Percentiles rank a stretch among this genome's conserved stretches.
Conservation (phyloP, 37 sponge, comb jelly and placozoan species). For the Cliona cf. orientalis region DNA sequence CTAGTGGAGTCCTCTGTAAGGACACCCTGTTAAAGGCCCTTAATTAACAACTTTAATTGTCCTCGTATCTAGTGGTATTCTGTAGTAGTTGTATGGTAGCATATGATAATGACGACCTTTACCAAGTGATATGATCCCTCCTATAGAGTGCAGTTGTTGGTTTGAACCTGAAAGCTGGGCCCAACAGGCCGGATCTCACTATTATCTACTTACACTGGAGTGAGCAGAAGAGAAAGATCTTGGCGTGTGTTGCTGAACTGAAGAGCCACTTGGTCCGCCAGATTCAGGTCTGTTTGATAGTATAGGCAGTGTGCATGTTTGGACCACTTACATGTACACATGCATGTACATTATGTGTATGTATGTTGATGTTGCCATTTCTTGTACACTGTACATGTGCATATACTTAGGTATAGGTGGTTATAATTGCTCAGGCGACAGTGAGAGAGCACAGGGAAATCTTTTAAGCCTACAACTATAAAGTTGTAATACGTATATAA, state of each 20-base stretch:
- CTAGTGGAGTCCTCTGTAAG: too few relatives aligned
- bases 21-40: neutral
- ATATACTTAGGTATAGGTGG: too few relatives aligned
- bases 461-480: too few relatives aligned
- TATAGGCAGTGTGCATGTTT: neutral
- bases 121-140: neutral
- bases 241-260: slow-evolving; percentile 62
- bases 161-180: slow-evolving; percentile 20
- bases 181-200: slow-evolving; percentile 20
- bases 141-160: slow-evolving; percentile 50
- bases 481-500: too few relatives aligned
- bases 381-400: too few relatives aligned
- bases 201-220: slow-evolving; percentile 67
- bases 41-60: neutral
- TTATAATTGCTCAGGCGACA: too few relatives aligned
- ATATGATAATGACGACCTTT: too few relatives aligned
- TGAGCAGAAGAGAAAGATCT: slow-evolving; percentile 40
- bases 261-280: slow-evolving; percentile 52
- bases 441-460: too few relatives aligned
- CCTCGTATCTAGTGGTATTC: neutral
- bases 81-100: too few relatives aligned
- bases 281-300: slow-evolving; percentile 38
- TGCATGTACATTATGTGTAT: neutral
- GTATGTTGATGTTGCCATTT: neutral
- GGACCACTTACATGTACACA: too few relatives aligned